phyloP scores from a whole-genome alignment of 2,888 invertebrate genomes.

The Athetis lepigone region DNA sequence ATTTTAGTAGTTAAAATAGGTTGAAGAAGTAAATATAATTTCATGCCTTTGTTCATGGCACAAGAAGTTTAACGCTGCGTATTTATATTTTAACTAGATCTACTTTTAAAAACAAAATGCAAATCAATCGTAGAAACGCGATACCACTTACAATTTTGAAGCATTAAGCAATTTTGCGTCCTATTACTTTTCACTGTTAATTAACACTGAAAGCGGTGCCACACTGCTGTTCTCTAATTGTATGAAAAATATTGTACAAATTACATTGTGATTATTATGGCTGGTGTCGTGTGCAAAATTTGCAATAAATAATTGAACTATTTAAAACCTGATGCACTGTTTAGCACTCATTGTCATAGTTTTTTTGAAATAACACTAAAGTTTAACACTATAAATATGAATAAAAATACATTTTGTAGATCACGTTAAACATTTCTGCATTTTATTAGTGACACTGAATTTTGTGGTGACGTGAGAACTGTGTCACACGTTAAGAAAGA shows the following conservation, averaged over 20 bases:
- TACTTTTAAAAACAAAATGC: slow-evolving; percentile 28
- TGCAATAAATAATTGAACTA: slow-evolving; percentile 81
- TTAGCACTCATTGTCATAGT: slow-evolving; percentile 74
- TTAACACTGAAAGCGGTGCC: slow-evolving; percentile 83
- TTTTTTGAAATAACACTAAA: slow-evolving; percentile 62
- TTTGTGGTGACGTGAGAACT: slow-evolving; percentile 39
- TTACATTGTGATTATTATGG: slow-evolving; percentile 87
- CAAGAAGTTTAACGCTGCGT: neutral
- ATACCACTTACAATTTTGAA: slow-evolving; percentile 81
- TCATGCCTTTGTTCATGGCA: neutral
- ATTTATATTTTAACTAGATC: neutral
- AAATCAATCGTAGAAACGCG: slow-evolving; percentile 46
- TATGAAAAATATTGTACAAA: slow-evolving; percentile 79
- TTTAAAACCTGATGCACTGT: slow-evolving; percentile 85
- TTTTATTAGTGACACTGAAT: slow-evolving; percentile 29
- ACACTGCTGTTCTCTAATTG: slow-evolving; percentile 77
- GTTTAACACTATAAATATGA: slow-evolving; percentile 42
- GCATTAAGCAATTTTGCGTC: slow-evolving; percentile 78
- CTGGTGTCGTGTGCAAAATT: slow-evolving; percentile 86
- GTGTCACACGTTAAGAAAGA: slow-evolving; percentile 39
- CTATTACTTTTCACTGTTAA: slow-evolving; percentile 67
- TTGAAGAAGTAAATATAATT: too few species aligned
- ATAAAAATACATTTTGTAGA: slow-evolving; percentile 28
- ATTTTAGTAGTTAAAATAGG: too few species aligned
- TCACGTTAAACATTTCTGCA: slow-evolving; percentile 39